Base-by-base conservation (phyloP, 2,113 vertebrate genomes). In the Prinia subflava region DNA sequence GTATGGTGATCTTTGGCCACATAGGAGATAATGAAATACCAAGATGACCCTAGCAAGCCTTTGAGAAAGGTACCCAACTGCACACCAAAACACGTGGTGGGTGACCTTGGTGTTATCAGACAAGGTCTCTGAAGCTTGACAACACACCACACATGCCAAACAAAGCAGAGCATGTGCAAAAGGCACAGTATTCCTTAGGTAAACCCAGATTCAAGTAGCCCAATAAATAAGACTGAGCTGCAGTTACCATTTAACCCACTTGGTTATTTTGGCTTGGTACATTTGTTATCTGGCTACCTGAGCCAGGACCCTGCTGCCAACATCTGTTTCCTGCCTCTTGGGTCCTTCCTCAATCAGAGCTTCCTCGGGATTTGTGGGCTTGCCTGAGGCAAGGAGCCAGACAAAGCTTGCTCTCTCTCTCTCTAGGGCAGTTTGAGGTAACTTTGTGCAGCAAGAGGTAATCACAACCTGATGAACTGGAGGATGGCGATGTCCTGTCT, bases 271-370 rank as follows among this genome's bases (percentile, higher is more conserved):
- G 95, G 93, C 74, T 90, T 22, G 37, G 47, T 84, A 35, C 35
- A 57, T 86, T 97, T 93, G 83, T 87, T 95, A 81, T 88, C 35
- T 42, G 67, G 78, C 89, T 94, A 97, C 93, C 86, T 96, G 93
- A 97, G 86, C 90, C 44, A 89, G 92, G 95, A 94, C 63, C 76
- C 71, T 64, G 60, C 87, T 85, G 89, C 62, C 74, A 90, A 91
- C 80, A 97, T 92, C 95, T 97, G 88, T 64, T 95, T 92, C 94
- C 94, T 96, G 83, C 69, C 94, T 90, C 57, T 77, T 62, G 83
- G 89, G 95, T 69, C 62, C 69, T 95, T 94, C 87, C 87, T 91
- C 77, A 65, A 39, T 79, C 70, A 69, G 53, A 95, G 44, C 21
- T 87, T 91, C 78, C 91, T 42, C 73, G 53, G 37, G 42, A 41